phyloP scores from a whole-genome alignment of 1,140 invertebrate genomes.

The Euwallacea fornicatus region DNA sequence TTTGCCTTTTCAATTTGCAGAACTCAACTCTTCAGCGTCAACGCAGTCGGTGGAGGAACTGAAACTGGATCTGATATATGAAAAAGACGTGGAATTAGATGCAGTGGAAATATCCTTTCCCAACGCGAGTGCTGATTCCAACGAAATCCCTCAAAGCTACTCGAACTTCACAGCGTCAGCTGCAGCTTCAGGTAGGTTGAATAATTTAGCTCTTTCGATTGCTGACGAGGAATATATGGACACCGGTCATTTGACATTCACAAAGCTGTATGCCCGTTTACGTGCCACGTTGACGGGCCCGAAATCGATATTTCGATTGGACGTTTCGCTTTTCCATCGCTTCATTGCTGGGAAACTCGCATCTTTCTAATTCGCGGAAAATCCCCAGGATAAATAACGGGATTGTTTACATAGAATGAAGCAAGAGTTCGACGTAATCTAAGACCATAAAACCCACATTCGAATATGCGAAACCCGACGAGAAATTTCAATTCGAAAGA shows the following conservation, averaged over 20 bases:
- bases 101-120: conserved; percentile 53
- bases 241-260: neutral
- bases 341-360: no score
- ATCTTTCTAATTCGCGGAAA: no score
- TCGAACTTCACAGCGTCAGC: conserved; percentile 28
- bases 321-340: no score
- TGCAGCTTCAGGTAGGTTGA: conserved; percentile 22
- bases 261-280: neutral
- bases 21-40: conserved; percentile 68
- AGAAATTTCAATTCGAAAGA: no score
- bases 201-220: conserved; percentile 10
- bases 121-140: conserved; percentile 43
- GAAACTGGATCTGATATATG: conserved; percentile 72
- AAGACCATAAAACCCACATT: no score
- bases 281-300: neutral
- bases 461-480: no score
- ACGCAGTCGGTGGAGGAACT: conserved; percentile 56
- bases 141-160: conserved; percentile 40
- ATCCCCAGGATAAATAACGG: no score
- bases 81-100: conserved; percentile 80
- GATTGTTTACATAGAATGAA: no score
- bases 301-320: neutral
- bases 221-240: neutral
- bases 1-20: conserved; percentile 57
- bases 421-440: no score